Conservation (phyloP, 1,140 invertebrate species). For the Drosophila biarmipes region DNA sequence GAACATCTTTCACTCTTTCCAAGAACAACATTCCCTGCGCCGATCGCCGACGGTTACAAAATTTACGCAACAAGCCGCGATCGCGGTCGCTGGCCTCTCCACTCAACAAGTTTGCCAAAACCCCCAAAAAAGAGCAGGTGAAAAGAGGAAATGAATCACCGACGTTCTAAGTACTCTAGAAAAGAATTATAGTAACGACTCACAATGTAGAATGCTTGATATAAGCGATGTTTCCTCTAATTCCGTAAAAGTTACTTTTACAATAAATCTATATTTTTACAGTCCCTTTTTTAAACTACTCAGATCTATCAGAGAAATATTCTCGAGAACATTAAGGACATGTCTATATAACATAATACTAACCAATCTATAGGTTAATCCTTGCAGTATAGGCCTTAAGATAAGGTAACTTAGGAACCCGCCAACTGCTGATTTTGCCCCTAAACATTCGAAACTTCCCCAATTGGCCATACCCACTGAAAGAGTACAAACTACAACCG, state of each 20-base stretch:
- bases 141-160: neutral
- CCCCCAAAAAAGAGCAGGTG: constrained; percentile 25
- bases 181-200: neutral
- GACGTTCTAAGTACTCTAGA: constrained; percentile 35
- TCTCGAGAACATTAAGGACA: too few relatives aligned
- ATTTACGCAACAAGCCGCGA: constrained; percentile 62
- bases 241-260: too few relatives aligned
- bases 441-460: neutral
- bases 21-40: constrained; percentile 62
- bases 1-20: constrained; percentile 77
- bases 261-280: too few relatives aligned
- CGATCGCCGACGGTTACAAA: constrained; percentile 49
- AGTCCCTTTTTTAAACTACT: too few relatives aligned
- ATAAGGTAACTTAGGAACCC: neutral
- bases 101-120: constrained; percentile 75
- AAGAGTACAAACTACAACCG: constrained; percentile 34
- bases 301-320: too few relatives aligned
- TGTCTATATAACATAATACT: too few relatives aligned
- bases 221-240: too few relatives aligned
- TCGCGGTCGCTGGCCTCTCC: constrained; percentile 74
- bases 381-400: neutral
- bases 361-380: neutral
- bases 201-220: too few relatives aligned
- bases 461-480: neutral
- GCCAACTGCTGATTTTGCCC: neutral